These are phyloP conservation scores for Tridacna gigas DNA, from an alignment of 2,888 invertebrate species.

Conservation along the genomic window DNA sequence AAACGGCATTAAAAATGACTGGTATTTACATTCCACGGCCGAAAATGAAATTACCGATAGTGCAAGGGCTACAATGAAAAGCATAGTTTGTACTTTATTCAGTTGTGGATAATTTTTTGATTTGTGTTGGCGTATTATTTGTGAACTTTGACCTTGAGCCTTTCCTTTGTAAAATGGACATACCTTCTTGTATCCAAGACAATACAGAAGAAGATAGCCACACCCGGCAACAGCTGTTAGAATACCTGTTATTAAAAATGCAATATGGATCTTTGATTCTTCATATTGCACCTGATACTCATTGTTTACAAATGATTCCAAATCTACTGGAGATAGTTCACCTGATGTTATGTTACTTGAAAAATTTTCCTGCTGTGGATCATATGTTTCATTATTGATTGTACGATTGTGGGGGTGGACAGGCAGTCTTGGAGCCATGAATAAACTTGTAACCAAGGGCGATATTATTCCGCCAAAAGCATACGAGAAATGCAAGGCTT, in stretches of 20 bases:
- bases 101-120: conserved; percentile 7
- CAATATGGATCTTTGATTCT: conserved; percentile 55
- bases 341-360: neutral
- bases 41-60: conserved; percentile 82
- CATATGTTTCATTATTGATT: neutral
- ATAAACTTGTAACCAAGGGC: conserved; percentile 84
- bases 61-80: conserved; percentile 79
- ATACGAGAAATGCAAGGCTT: conserved; percentile 84
- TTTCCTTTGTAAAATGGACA: conserved; percentile 7
- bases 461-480: conserved; percentile 85
- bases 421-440: conserved; percentile 68
- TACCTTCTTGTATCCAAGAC: conserved; percentile 39
- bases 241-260: conserved; percentile 66
- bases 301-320: conserved; percentile 48
- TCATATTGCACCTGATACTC: conserved; percentile 31
- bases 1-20: conserved; percentile 82
- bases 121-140: neutral
- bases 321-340: conserved; percentile 15
- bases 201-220: conserved; percentile 51
- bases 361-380: neutral
- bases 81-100: conserved; percentile 25
- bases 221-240: conserved; percentile 49
- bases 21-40: conserved; percentile 84
- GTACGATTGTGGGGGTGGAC: neutral
- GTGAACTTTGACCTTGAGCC: neutral